Conservation (phyloP, 1,140 invertebrate species). For the Paraescarpia echinospica region DNA sequence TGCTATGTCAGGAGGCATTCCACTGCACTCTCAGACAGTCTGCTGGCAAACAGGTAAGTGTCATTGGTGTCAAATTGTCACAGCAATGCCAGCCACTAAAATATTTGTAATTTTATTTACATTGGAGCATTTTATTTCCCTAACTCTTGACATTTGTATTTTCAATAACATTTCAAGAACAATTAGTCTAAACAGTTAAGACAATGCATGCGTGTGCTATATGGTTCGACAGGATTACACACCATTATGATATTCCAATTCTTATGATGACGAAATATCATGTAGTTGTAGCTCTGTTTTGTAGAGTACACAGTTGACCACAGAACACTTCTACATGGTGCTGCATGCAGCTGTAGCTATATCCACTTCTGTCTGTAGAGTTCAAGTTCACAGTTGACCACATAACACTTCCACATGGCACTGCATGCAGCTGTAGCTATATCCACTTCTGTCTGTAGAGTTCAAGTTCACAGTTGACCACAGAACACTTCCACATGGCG, state of each 20-base stretch:
- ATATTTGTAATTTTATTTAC: not conserved
- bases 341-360: slow-evolving; percentile 80
- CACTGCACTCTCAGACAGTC: slow-evolving; percentile 23
- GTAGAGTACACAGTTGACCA: slow-evolving; percentile 1
- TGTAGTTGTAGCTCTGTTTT: not conserved
- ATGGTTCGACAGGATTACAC: no score
- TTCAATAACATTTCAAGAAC: no score
- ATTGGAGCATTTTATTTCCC: not conserved
- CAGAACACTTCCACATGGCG: slow-evolving; percentile 72
- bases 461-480: not conserved
- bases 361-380: no score
- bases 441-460: no score
- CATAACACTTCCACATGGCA: slow-evolving; percentile 72
- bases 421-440: slow-evolving; percentile 80
- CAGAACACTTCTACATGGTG: slow-evolving; percentile 72
- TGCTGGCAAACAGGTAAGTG: slow-evolving; percentile 52
- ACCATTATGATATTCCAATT: no score
- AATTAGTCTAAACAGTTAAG: no score
- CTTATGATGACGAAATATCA: no score
- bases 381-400: not conserved
- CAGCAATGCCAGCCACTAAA: not conserved
- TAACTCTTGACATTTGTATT: no score
- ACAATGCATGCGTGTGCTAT: no score
- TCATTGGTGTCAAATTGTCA: not conserved
- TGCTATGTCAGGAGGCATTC: slow-evolving; percentile 55